A percentile compares a stretch with the other conserved stretches of the same genome.
Evolutionary conservation across 2,888 invertebrate species (phyloP).

Genomic region (Galerucella pusilla): DNA sequence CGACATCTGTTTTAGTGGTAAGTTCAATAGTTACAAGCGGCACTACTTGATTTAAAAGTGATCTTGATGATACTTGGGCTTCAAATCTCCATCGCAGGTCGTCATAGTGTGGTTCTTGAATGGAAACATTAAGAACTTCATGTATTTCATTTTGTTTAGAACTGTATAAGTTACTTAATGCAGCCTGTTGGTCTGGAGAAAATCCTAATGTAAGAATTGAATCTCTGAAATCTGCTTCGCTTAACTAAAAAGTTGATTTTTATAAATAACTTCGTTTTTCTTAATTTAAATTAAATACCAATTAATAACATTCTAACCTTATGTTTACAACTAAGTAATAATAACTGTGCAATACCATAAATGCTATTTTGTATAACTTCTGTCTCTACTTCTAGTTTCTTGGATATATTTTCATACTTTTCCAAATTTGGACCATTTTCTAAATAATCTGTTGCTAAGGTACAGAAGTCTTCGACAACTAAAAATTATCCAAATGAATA

Average conservation of each 20-base stretch:
- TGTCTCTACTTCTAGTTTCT: slow-evolving; percentile 70
- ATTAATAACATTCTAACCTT: slow-evolving; percentile 67
- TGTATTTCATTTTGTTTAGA: slow-evolving; percentile 69
- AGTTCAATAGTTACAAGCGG: slow-evolving; percentile 72
- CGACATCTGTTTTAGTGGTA: slow-evolving; percentile 56
- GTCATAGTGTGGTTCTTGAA: slow-evolving; percentile 67
- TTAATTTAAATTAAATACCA: neutral
- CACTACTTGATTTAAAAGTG: slow-evolving; percentile 70
- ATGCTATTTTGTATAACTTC: slow-evolving; percentile 73
- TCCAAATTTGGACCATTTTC: slow-evolving; percentile 75
- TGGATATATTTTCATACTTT: slow-evolving; percentile 72
- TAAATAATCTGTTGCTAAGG: slow-evolving; percentile 74
- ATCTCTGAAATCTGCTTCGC: slow-evolving; percentile 66
- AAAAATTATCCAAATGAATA: slow-evolving; percentile 17
- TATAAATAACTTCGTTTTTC: neutral
- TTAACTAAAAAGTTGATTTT: slow-evolving; percentile 61
- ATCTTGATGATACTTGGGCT: slow-evolving; percentile 71
- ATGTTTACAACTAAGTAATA: slow-evolving; percentile 77
- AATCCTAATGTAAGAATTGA: slow-evolving; percentile 69
- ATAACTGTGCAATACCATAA: slow-evolving; percentile 78
- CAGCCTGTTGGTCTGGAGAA: slow-evolving; percentile 69
- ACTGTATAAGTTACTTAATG: slow-evolving; percentile 71
- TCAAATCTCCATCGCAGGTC: slow-evolving; percentile 77
- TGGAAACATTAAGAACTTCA: slow-evolving; percentile 61
- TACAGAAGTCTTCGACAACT: slow-evolving; percentile 79